Evolutionary conservation across 2,888 invertebrate species (phyloP), one percentile per base, ranked within the genome.

Genomic region (Parochlus steinenii): DNA sequence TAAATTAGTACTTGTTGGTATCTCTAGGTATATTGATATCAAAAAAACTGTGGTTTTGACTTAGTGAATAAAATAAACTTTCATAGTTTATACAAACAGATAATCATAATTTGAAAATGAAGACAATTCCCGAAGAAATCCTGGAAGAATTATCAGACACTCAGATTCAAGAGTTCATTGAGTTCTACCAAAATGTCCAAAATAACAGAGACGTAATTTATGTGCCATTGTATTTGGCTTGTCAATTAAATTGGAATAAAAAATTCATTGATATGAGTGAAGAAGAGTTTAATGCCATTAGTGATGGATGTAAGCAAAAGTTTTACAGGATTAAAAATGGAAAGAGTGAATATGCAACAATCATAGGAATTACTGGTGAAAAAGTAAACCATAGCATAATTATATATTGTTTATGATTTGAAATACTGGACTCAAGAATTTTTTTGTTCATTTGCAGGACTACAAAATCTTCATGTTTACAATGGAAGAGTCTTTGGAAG

Each of bases 401-500:
- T 5, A 5, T n/a, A 3, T 6, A 12, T 17, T 15, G 14, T 18
- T n/a, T 12, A 10, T 22, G 17, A 19, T 8, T 20, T 30, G 8
- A 16, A 12, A n/a, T 7, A 17, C 3, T 17, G 22, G 18, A 20
- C 30, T 8, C 30, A 31, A 19, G 10, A 15, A 3, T 15, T 15
- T 12, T 4, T 18, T 14, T 16, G 12, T 25, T n/a, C 14, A 27
- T 26, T 6, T 25, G 26, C 6, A 42, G 42, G 42, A 41, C 18
- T 42, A 41, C 18, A 40, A 39, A 39, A 23, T 42, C 3, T 39
- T 38, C 10, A 26, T 41, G 12, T 40, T 14, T 20, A 29, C 41
- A 4, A 10, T 39, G 1, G 38, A 42, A 24, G 23, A 41, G 6
- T 25, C 25, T 11, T 10, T 25, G 17, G 8, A 27, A 3, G 53